phyloP scores from a whole-genome alignment of 2,113 vertebrate species.

The Campylomormyrus numenius region DNA sequence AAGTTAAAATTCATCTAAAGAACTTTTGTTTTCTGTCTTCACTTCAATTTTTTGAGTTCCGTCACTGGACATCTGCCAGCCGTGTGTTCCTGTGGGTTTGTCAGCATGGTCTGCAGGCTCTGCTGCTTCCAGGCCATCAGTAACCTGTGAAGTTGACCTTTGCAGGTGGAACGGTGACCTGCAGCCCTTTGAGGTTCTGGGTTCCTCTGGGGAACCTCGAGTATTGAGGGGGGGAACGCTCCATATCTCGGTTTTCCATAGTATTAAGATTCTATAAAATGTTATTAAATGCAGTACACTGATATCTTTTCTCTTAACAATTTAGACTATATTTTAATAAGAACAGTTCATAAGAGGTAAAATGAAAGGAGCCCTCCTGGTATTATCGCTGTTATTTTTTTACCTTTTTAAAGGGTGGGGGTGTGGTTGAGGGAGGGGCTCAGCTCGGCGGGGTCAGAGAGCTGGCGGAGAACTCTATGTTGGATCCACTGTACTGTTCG shows the following conservation, averaged over 20 bases:
- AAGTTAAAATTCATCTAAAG: neutral
- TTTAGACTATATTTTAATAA: slow-evolving; percentile 60
- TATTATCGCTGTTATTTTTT: slow-evolving; percentile 42
- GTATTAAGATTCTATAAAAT: slow-evolving; percentile 59
- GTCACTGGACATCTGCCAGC: neutral
- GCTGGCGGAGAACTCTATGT: neutral
- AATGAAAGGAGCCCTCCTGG: slow-evolving; percentile 56
- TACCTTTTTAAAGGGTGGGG: slow-evolving; percentile 32
- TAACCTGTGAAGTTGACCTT: neutral
- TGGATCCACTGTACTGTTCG: slow-evolving; percentile 25
- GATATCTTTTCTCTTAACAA: slow-evolving; percentile 65
- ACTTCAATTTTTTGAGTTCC: neutral
- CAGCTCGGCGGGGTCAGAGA: neutral
- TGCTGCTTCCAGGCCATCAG: neutral
- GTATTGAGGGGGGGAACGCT: slow-evolving; percentile 30
- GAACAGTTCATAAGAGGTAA: slow-evolving; percentile 59
- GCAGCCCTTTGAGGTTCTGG: neutral
- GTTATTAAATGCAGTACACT: slow-evolving; percentile 65
- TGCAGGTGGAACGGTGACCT: neutral
- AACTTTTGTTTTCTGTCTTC: neutral
- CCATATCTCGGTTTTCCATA: slow-evolving; percentile 44
- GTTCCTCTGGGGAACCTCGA: slow-evolving; percentile 18
- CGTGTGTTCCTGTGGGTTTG: neutral
- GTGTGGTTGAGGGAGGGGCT: slow-evolving; percentile 14
- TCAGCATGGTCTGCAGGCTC: neutral